phyloP scores from a whole-genome alignment of 2,113 vertebrate species.

The Nestor notabilis region DNA sequence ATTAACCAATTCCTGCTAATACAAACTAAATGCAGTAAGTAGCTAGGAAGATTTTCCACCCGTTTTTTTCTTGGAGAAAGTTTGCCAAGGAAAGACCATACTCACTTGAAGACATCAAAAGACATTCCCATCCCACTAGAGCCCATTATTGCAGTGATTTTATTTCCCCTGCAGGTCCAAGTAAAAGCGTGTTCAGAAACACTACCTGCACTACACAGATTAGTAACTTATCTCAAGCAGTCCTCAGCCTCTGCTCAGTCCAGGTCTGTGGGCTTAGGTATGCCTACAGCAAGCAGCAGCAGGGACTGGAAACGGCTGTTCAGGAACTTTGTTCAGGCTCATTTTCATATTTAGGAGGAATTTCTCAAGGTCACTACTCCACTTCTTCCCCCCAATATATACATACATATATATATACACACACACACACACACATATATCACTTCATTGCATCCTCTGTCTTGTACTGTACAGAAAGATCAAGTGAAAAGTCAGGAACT shows the following conservation, averaged over 20 bases:
- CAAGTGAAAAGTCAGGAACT: not conserved
- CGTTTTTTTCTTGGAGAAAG: not conserved
- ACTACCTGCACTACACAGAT: not conserved
- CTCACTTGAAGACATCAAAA: not conserved
- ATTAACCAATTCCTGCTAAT: not conserved
- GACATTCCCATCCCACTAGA: not conserved
- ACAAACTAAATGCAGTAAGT: not conserved
- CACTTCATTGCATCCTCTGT: not conserved
- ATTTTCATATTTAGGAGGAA: slow-evolving; percentile 30
- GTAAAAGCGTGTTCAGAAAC: not conserved
- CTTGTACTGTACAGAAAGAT: not conserved
- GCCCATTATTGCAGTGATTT: not conserved
- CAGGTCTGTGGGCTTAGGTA: not conserved
- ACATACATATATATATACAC: too few relatives aligned
- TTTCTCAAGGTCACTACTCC: not conserved
- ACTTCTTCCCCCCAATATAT: not conserved
- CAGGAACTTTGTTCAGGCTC: not conserved
- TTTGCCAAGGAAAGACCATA: not conserved
- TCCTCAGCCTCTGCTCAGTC: not conserved
- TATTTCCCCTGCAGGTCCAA: not conserved
- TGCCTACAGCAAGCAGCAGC: not conserved
- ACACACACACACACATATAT: too few relatives aligned
- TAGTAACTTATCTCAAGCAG: not conserved
- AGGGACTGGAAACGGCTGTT: not conserved
- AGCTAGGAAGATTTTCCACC: not conserved